Evolutionary conservation across 2,797 vertebrate genomes (phyloP), one percentile per base, ranked within the genome.

Genomic region (Nyctibius grandis): DNA sequence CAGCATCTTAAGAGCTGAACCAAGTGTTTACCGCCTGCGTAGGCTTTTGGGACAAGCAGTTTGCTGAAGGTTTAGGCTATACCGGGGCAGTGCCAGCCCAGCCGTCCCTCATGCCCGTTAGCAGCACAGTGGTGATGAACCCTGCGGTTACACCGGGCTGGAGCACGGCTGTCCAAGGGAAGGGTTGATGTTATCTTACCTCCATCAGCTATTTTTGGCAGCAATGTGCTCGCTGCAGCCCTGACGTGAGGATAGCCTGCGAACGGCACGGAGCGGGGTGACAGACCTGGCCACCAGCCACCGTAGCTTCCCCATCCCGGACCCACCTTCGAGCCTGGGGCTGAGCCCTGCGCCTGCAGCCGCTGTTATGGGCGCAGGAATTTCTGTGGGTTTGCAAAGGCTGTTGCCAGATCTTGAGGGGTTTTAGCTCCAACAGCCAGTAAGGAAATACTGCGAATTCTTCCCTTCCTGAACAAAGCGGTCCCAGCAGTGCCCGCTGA

Each of bases 111-210:
- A 3, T 25, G 1, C 51, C 44, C 22, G 0, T 28, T 20, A 18
- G 2, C 6, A 15, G 74, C 14, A 10, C 17, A 10, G 17, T 6
- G 38, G 34, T 50, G 60, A n/a, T 6, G n/a, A 7, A 18, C 25
- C 4, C 3, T 4, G 1, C 0, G 0, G 13, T 28, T 70, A 23
- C 57, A 4, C 5, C 0, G 1, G 28, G 40, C 38, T 75, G 48
- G 0, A 3, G 40, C 56, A 2, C 0, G 1, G 48, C 2, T 69
- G 33, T 50, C 2, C 42, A 2, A 0, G 0, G 44, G 20, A 75
- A 29, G 28, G 45, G 26, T 9, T 54, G 60, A 6, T 59, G 34
- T 25, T 26, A 1, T 3, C 9, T 50, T 56, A 26, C 12, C 18
- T 72, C 38, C n/a, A 4, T 47, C 73, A 38, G 3, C 18, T 48